Conservation (phyloP, 2,888 invertebrate genomes). For the Eupelmus urozonus region DNA sequence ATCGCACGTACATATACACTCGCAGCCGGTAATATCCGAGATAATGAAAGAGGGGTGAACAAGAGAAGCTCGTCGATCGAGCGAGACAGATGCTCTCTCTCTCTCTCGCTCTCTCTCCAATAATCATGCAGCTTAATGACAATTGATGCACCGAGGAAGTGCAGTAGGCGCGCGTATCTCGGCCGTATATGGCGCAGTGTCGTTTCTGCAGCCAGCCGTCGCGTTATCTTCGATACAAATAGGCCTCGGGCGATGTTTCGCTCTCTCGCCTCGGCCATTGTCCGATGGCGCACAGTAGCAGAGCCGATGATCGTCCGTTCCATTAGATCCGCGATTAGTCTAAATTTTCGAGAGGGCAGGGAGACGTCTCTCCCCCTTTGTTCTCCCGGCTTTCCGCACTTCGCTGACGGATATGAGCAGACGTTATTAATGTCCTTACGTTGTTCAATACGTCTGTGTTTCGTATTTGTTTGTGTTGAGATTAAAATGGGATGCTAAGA, state of each 20-base stretch:
- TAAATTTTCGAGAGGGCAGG: conserved; percentile 60
- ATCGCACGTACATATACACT: not conserved
- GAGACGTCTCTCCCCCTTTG: conserved; percentile 27
- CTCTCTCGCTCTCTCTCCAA: conserved; percentile 62
- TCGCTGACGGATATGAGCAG: conserved; percentile 32
- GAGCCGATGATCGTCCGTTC: conserved; percentile 43
- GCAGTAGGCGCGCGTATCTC: conserved; percentile 52
- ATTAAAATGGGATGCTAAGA: no score
- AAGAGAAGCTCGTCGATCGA: conserved; percentile 36
- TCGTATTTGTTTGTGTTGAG: no score
- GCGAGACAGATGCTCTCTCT: conserved; percentile 40
- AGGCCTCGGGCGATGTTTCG: conserved; percentile 35
- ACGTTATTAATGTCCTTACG: conserved; percentile 51
- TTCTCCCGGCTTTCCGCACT: conserved; percentile 32
- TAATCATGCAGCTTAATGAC: conserved; percentile 76
- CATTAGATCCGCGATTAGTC: conserved; percentile 58
- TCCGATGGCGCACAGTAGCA: conserved; percentile 12
- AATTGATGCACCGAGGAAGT: conserved; percentile 74
- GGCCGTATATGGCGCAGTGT: no score
- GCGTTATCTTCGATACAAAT: conserved; percentile 57
- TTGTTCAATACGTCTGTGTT: no score
- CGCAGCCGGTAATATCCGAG: conserved; percentile 37
- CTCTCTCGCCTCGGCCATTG: conserved; percentile 35
- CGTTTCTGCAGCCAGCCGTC: conserved; percentile 37
- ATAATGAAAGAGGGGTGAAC: conserved; percentile 53